Evolutionary conservation across 2,797 vertebrate genomes (phyloP).

Genomic region (Pelochelys cantorii): DNA sequence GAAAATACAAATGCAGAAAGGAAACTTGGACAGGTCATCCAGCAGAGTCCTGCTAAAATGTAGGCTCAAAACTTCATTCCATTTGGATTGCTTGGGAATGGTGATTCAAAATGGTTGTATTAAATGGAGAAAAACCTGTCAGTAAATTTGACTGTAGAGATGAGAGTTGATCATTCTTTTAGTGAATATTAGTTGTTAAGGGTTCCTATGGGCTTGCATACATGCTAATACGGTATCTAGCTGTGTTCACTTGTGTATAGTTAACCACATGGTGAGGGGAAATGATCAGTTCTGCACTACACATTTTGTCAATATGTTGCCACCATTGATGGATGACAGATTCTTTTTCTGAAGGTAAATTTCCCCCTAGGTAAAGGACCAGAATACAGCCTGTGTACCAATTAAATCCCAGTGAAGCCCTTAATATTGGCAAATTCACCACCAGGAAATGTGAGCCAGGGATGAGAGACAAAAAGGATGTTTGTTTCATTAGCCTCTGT

Average conservation of each 20-base stretch:
- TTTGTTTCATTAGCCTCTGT: not conserved
- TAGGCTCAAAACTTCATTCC: not conserved
- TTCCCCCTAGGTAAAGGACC: not conserved
- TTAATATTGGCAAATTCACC: not conserved
- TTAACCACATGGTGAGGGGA: not conserved
- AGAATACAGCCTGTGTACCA: not conserved
- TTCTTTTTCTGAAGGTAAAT: not conserved
- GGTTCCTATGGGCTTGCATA: fast-evolving
- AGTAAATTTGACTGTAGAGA: not conserved
- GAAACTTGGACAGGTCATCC: not conserved
- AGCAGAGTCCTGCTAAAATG: not conserved
- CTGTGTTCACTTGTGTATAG: not conserved
- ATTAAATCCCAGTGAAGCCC: not conserved
- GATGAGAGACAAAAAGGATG: not conserved
- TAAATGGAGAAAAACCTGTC: not conserved
- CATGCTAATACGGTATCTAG: not conserved
- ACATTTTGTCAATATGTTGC: not conserved
- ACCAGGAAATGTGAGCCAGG: not conserved
- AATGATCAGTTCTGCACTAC: not conserved
- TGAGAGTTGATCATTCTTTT: not conserved
- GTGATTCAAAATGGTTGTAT: not conserved
- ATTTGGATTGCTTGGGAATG: not conserved
- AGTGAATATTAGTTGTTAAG: not conserved
- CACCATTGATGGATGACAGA: not conserved
- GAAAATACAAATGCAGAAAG: conserved; percentile 9